These are phyloP conservation scores for Galerucella pusilla DNA, from an alignment of 2,888 invertebrate genomes.

Conservation along the genomic window DNA sequence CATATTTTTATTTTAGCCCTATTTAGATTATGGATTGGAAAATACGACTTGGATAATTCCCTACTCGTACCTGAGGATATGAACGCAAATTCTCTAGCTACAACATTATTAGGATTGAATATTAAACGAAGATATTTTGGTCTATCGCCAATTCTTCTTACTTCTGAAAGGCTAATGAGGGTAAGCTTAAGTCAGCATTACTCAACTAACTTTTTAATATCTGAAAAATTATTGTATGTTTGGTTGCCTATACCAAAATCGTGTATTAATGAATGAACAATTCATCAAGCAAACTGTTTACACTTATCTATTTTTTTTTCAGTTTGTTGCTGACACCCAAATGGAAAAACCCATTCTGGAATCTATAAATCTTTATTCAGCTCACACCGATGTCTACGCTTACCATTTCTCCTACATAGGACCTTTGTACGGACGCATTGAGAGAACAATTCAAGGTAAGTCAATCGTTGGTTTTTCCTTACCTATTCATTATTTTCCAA, in stretches of 20 bases:
- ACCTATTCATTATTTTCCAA: too few relatives aligned
- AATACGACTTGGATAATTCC: conserved; percentile 37
- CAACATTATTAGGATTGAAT: conserved; percentile 7
- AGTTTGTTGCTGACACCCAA: conserved; percentile 64
- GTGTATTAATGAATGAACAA: too few relatives aligned
- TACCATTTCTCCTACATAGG: conserved; percentile 52
- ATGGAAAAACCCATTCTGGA: conserved; percentile 62
- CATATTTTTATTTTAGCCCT: conserved; percentile 35
- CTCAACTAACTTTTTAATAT: too few relatives aligned
- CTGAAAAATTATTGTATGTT: too few relatives aligned
- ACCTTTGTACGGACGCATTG: conserved; percentile 37
- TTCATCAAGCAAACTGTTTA: too few relatives aligned
- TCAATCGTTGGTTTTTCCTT: background rate
- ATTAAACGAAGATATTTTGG: conserved; percentile 44
- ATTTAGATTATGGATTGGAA: conserved; percentile 30
- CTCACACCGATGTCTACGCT: conserved; percentile 51
- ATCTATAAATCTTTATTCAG: conserved; percentile 64
- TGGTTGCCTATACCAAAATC: too few relatives aligned
- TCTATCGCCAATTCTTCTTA: conserved; percentile 6
- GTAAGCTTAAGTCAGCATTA: conserved; percentile 16
- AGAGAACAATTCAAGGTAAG: conserved; percentile 34
- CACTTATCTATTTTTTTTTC: conserved; percentile 49
- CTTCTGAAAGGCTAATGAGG: conserved; percentile 21
- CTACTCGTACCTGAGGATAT: conserved; percentile 43
- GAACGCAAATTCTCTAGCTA: conserved; percentile 27